Evolutionary conservation across 2,797 vertebrate species (phyloP), one percentile per base, ranked within the genome.

Genomic region (Siniperca obscura): DNA sequence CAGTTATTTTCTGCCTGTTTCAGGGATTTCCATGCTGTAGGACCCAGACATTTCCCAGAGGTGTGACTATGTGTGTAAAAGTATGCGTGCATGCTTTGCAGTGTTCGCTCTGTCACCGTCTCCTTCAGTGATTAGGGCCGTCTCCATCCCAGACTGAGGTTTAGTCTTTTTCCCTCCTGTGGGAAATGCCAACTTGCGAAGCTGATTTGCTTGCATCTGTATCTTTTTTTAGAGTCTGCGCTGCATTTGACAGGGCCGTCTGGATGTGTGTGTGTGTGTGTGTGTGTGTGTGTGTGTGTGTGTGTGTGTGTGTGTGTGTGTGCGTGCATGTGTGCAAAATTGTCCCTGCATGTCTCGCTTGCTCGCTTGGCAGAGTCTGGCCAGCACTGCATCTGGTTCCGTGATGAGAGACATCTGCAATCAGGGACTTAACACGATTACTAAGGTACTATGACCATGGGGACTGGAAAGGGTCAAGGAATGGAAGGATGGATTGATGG

Each of bases 331-430:
- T 79, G 44, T 57, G 40, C n/a, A 38, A 42, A 78, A 74, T 53
- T 75, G 57, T 48, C 30, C 71, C 36, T 56, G 61, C 30, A 27
- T 75, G 68, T 71, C 71, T 82, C n/a, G 7, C 61, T 67, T 22
- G 34, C 48, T 80, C 1, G 17, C 56, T 80, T 62, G 61, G 30
- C 75, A 70, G 78, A 72, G 69, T 81, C 82, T 85, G 83, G 70
- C 72, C 84, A 82, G 82, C 22, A 0, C 61, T 40, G 76, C 9
- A 56, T 87, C 86, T 91, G 87, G 71, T 84, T 91, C 84, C 16
- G 27, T 85, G 86, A 91, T 90, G 83, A 83, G 82, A 87, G 88
- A 80, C 86, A 89, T 90, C 80, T 87, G 91, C 84, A 91, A 80
- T 89, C 70, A 71, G 87, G 70, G 84, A 70, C 80, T 65, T 87